Base-by-base conservation (phyloP, 2,888 invertebrate species). In the Lissonota sp. region DNA sequence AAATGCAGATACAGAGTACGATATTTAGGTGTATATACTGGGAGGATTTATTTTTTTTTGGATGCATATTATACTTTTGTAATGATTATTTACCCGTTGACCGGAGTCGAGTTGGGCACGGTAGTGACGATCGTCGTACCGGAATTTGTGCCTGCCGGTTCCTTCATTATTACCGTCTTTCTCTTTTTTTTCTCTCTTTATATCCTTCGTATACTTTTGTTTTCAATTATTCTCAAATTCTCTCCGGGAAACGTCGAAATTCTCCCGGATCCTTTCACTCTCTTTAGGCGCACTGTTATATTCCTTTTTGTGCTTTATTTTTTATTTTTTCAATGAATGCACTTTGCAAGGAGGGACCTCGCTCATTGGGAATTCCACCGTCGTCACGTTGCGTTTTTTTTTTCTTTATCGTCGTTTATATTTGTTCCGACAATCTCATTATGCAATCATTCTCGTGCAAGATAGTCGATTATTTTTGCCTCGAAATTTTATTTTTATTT, bases 11-110 rank as follows among this genome's bases (percentile, higher is more conserved):
- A 57, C 46, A 39, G 12, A 67, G 46, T 67, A 76, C 74, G 55
- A 70, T 79, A 71, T 71, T 46, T 46, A 69, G 46, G 49, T 51
- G n/a, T 77, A 75, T 57, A 55, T 74, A 76, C 60, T 66, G 39
- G 66, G 57, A 72, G 44, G n/a, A 71, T 72, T 72, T 7, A 14
- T 49, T 49, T 51, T 75, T 79, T 63, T 69, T 62, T 70, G 83
- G 84, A 84, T 84, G 86, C 79, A 83, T 83, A 80, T 81, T 81
- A 81, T 82, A 84, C 67, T 79, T 75, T 80, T 80, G 81, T 76
- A 84, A 83, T 58, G 42, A 39, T 79, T 88, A 90, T 88, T 91
- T 91, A 91, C 91, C 91, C 91, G 84, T 90, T 90, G 84, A 86
- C 84, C 71, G 89, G 71, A 72, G 85, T 63, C 73, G 85, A 63